Base-by-base conservation (phyloP, 1,140 invertebrate species). In the Pseudomyrmex flavicornis region DNA sequence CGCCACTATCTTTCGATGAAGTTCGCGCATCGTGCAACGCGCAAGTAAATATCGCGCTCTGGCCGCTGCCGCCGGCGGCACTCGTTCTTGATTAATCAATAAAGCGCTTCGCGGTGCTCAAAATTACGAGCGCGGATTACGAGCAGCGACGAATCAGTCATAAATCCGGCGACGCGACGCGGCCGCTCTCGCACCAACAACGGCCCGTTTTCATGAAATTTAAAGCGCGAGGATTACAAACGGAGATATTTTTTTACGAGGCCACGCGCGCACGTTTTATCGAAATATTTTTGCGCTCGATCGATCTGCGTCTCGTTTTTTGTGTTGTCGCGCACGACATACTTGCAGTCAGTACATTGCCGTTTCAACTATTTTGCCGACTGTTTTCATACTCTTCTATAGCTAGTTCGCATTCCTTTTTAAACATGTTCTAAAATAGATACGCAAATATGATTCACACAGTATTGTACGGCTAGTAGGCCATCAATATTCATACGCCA, bases 51-150 rank as follows among this genome's bases (percentile, higher is more conserved):
- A 70, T 68, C n/a, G 5, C 13, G 50, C 12, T 12, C n/a, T 2
- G 20, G 26, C 15, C 48, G 50, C 10, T 9, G 68, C 15, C 15
- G 13, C 7, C 20, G 66, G n/a, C 22, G 48, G 13, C 69, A 46
- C 17, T 75, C 72, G 58, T 82, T 73, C 76, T 72, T 80, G 76
- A 80, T 80, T 80, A 80, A 80, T 80, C 76, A 80, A 80, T 80
- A 80, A 50, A 80, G 46, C 76, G 76, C 65, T 48, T 48, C 76
- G 20, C 52, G 66, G 17, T 17, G 76, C 54, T 72, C 54, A 56
- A 80, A 80, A 80, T 80, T 80, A 80, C 65, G 76, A 79, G 76
- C 76, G 75, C 52, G 75, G 75, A 79, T 79, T 79, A 79, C 76
- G 76, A 80, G 54, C 76, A 20, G 54, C 54, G 66, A 72, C 66